phyloP scores from a whole-genome alignment of 2,888 invertebrate genomes.

The Cremastobaeus sp. region DNA sequence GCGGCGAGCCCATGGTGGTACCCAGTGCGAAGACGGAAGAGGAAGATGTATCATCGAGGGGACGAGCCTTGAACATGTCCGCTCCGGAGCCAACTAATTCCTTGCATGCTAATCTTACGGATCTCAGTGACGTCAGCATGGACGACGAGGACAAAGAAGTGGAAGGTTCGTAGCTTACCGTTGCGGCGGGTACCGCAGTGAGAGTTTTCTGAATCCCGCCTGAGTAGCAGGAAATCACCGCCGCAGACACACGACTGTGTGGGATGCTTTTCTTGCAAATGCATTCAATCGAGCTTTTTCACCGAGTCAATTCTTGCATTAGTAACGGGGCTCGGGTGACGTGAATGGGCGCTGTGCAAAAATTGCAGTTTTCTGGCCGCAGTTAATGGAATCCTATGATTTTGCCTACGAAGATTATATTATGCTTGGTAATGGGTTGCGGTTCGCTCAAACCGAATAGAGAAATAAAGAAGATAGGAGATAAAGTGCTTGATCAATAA shows the following conservation, averaged over 20 bases:
- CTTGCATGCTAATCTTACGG: conserved; percentile 78
- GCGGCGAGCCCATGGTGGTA: conserved; percentile 51
- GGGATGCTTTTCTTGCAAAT: conserved; percentile 11
- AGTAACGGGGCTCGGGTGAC: conserved; percentile 24
- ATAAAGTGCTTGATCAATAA: not conserved
- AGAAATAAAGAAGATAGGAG: not conserved
- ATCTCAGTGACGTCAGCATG: conserved; percentile 89
- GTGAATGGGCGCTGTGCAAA: conserved; percentile 6
- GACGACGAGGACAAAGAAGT: conserved; percentile 81
- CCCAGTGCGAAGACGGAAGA: conserved; percentile 25
- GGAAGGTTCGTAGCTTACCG: conserved; percentile 66
- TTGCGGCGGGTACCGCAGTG: conserved; percentile 12
- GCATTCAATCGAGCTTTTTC: conserved; percentile 22
- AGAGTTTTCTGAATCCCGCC: not conserved
- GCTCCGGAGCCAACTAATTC: conserved; percentile 73
- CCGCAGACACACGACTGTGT: no score
- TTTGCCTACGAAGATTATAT: no score
- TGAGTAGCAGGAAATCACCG: not conserved
- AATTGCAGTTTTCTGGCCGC: not conserved
- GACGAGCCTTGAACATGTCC: conserved; percentile 73
- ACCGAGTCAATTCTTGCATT: conserved; percentile 5
- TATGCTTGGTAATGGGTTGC: conserved; percentile 1
- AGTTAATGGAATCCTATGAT: conserved; percentile 15
- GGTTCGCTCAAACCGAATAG: conserved; percentile 12
- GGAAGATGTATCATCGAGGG: conserved; percentile 65